Evolutionary conservation across 1,140 invertebrate species (phyloP), one percentile per base, ranked within the genome.

Genomic region (Thrips palmi): DNA sequence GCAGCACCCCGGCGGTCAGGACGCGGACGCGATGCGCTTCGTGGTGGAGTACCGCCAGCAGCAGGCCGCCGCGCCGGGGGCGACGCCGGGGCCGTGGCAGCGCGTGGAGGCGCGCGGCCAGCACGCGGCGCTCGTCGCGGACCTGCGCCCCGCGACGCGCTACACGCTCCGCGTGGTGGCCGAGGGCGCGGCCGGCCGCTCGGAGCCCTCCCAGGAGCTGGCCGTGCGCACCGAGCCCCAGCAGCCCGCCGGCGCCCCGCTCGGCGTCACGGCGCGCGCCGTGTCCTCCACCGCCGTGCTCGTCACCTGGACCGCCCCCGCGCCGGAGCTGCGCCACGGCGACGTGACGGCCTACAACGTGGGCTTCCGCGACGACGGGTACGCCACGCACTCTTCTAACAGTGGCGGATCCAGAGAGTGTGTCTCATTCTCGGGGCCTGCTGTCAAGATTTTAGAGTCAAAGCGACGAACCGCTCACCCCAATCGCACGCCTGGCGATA

Each of bases 151-250:
- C 5, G 76, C 81, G 0, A 85, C 77, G 0, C 65, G 61, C 30
- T 88, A 87, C 48, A 61, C 68, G 1, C 68, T 87, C 38, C 60
- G 79, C 11, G 65, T 87, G 0, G 67, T 77, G 37, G 80, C 81
- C 1, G 74, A 78, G 53, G 82, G 82, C 15, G 67, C 72, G 3
- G 72, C 80, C 0, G 80, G 80, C 2, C 62, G 67, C 43, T 80
- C 81, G 47, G 55, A 62, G 3, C 73, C 79, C 0, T 81, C 78
- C 36, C 56, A 67, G n/a, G 71, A 74, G 39, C 51, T 85, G 3
- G 47, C 62, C 1, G 65, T 81, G 1, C 67, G 61, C 45, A 85
- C 82, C 0, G 70, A 79, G 40, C 78, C 83, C 18, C 77, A 84
- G 58, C 65, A 76, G 33, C 79, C 79, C 0, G 72, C 74, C 4